phyloP scores from a whole-genome alignment of 2,888 invertebrate species.

The Polydrusus pterygomalis region DNA sequence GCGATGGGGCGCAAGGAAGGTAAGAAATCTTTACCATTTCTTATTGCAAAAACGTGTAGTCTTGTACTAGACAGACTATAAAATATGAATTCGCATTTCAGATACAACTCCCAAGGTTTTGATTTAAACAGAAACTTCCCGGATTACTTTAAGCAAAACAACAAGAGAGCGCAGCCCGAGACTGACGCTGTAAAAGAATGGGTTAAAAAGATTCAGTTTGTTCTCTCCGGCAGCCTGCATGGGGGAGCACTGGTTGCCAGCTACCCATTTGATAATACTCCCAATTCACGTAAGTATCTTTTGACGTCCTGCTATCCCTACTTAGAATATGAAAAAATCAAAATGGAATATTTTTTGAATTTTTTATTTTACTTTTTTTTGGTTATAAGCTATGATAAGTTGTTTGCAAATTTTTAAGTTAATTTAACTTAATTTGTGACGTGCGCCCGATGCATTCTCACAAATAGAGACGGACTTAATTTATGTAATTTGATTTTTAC shows the following conservation, averaged over 20 bases:
- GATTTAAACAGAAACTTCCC: slow-evolving; percentile 98
- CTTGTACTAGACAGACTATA: no score
- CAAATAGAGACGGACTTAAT: no score
- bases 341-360: no score
- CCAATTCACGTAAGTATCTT: slow-evolving; percentile 87
- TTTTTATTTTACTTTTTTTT: no score
- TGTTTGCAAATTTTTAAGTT: no score
- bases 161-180: slow-evolving; percentile 93
- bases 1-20: slow-evolving; percentile 92
- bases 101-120: slow-evolving; percentile 90
- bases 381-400: no score
- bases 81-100: slow-evolving; percentile 64
- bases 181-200: slow-evolving; percentile 95
- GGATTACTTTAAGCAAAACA: slow-evolving; percentile 93
- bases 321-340: no score
- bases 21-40: slow-evolving; percentile 65
- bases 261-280: slow-evolving; percentile 97
- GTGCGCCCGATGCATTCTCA: no score
- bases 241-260: slow-evolving; percentile 97
- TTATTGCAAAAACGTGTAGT: no score
- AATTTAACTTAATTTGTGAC: no score
- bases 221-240: slow-evolving; percentile 94
- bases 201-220: slow-evolving; percentile 94
- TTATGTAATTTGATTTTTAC: background rate
- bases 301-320: no score